Evolutionary conservation across 1,140 invertebrate genomes (phyloP), one percentile per base, ranked within the genome.

Genomic region (Zophobas morio): DNA sequence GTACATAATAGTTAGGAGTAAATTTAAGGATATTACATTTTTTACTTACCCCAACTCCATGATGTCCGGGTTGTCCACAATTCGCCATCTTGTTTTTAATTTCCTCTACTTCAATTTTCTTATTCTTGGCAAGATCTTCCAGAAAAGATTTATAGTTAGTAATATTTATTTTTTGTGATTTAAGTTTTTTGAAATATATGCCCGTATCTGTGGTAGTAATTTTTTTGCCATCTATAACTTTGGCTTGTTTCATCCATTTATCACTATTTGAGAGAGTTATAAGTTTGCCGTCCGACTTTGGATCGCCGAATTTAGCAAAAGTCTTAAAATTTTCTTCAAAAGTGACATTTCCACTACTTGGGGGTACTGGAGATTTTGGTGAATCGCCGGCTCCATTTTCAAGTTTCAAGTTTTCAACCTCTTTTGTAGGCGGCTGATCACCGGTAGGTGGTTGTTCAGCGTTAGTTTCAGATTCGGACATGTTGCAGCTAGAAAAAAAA

Each of bases 241-340:
- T 91, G 0, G 93, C 93, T 82, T 94, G 92, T 84, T 94, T 94
- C 88, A 94, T 90, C 93, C 93, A 94, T 87, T 94, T 94, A 84
- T 94, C 93, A 78, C 90, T 90, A 83, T 94, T 92, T 0, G 90
- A 89, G 6, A 93, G 84, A 2, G 92, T 92, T 36, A 94, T 92
- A 1, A 87, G 86, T 83, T 89, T 92, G 6, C 93, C 93, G 78
- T 92, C 91, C 6, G 89, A 90, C 84, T 91, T 92, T 1, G 86
- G 86, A 81, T 93, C 91, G 2, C 93, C 93, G 85, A 93, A 94
- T 85, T 92, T 92, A n/a, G 91, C 88, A 84, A 92, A 94, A 1
- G 87, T 84, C 81, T 85, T 86, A 87, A 89, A 88, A 66, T 82
- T 81, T 70, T 84, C 82, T 63, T 80, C 78, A 63, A 84, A 84